These are phyloP conservation scores for Odontomachus brunneus DNA, from an alignment of 1,140 invertebrate genomes.

Conservation along the genomic window DNA sequence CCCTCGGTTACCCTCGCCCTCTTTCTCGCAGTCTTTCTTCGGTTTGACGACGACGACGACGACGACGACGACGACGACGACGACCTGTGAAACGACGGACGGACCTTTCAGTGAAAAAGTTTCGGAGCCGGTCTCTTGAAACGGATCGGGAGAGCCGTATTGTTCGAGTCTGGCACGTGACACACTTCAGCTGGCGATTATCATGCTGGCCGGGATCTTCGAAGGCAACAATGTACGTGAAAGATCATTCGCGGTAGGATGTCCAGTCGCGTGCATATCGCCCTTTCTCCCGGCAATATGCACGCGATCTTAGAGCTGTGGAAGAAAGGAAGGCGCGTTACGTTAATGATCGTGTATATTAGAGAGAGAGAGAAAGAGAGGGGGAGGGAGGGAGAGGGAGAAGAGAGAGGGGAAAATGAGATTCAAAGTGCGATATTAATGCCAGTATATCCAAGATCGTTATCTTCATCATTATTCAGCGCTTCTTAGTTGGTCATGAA, in stretches of 20 bases:
- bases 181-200: constrained; percentile 65
- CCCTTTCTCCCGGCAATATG: neutral
- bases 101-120: constrained; percentile 50
- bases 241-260: constrained; percentile 21
- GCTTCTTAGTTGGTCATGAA: neutral
- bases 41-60: constrained; percentile 21
- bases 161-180: constrained; percentile 68
- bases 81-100: neutral
- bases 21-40: constrained; percentile 9
- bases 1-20: neutral
- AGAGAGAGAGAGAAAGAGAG: too few relatives aligned
- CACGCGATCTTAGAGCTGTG: neutral
- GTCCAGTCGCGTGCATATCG: constrained; percentile 11
- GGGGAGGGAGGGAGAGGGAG: neutral
- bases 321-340: neutral
- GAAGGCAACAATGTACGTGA: constrained; percentile 78
- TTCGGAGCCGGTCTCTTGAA: constrained; percentile 6
- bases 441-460: neutral
- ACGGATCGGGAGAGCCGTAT: constrained; percentile 35
- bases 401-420: neutral
- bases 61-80: constrained; percentile 5
- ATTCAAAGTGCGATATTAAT: neutral
- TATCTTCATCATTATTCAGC: neutral
- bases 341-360: neutral
- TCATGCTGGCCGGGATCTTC: constrained; percentile 76